Conservation (phyloP, 2,888 invertebrate species). For the Sisyra terminalis region DNA sequence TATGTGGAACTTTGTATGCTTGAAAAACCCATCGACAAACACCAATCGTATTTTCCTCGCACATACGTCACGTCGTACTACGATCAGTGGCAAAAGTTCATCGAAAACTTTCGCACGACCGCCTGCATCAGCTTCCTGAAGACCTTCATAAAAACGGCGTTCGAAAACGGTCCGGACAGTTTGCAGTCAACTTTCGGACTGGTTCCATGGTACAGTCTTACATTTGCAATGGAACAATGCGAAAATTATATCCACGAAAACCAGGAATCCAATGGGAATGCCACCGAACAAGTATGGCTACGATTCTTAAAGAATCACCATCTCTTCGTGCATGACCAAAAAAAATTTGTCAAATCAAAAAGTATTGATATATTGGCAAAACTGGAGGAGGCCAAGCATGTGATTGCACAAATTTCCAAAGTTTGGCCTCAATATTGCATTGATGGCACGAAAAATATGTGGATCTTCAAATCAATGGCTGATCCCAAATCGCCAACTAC, state of each 20-base stretch:
- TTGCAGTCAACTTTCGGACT: slow-evolving; percentile 43
- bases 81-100: slow-evolving; percentile 66
- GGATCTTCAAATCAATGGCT: slow-evolving; percentile 39
- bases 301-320: slow-evolving; percentile 58
- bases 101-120: slow-evolving; percentile 79
- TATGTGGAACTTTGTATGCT: too few species aligned
- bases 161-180: slow-evolving; percentile 34
- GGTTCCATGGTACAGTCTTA: slow-evolving; percentile 57
- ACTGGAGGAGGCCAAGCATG: slow-evolving; percentile 35
- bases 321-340: slow-evolving; percentile 46
- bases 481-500: too few species aligned
- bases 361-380: slow-evolving; percentile 21
- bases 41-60: slow-evolving; percentile 48
- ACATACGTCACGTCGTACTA: slow-evolving; percentile 54
- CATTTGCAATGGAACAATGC: slow-evolving; percentile 67
- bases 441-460: slow-evolving; percentile 77
- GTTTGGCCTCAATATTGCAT: slow-evolving; percentile 71
- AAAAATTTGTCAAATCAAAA: neutral
- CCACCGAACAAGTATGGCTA: slow-evolving; percentile 83
- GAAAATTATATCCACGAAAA: slow-evolving; percentile 58
- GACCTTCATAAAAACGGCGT: slow-evolving; percentile 47
- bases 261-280: slow-evolving; percentile 60
- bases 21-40: too few species aligned
- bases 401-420: slow-evolving; percentile 46
- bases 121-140: slow-evolving; percentile 74